Evolutionary conservation across 2,888 invertebrate genomes (phyloP).

Genomic region (Diogma glabrata): DNA sequence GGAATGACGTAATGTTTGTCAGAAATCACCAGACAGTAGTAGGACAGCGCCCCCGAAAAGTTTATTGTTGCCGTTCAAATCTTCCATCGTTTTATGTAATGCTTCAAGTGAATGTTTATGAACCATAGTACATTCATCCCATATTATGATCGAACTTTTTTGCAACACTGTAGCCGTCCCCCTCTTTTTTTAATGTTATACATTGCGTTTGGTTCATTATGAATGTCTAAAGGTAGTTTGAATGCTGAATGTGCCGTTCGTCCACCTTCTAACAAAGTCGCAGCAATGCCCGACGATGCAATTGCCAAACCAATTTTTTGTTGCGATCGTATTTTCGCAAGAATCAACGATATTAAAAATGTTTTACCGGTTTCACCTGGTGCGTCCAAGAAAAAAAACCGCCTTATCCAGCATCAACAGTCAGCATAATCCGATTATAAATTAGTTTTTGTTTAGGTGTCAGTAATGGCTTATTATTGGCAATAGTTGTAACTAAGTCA

Average conservation of each 20-base stretch:
- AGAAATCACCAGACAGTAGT: too few species aligned
- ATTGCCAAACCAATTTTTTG: neutral
- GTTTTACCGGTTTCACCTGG: neutral
- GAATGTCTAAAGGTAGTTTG: neutral
- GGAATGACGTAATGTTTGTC: too few species aligned
- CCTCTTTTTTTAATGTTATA: neutral
- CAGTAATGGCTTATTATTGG: neutral
- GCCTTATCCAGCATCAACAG: slow-evolving; percentile 9
- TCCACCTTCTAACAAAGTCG: neutral
- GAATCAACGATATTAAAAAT: neutral
- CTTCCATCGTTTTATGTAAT: too few species aligned
- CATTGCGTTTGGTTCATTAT: neutral
- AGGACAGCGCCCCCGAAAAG: too few species aligned
- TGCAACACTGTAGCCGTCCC: too few species aligned
- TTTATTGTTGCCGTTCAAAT: too few species aligned
- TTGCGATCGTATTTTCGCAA: neutral
- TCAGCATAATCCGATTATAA: neutral
- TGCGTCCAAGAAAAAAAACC: slow-evolving; percentile 12
- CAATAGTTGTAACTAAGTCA: neutral
- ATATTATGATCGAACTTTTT: too few species aligned
- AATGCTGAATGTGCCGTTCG: neutral
- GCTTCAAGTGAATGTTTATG: too few species aligned
- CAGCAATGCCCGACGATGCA: neutral
- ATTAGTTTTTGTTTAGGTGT: neutral
- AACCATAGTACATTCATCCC: too few species aligned